Base-by-base conservation (phyloP, 2,113 vertebrate species). In the Zosterops japonicus region DNA sequence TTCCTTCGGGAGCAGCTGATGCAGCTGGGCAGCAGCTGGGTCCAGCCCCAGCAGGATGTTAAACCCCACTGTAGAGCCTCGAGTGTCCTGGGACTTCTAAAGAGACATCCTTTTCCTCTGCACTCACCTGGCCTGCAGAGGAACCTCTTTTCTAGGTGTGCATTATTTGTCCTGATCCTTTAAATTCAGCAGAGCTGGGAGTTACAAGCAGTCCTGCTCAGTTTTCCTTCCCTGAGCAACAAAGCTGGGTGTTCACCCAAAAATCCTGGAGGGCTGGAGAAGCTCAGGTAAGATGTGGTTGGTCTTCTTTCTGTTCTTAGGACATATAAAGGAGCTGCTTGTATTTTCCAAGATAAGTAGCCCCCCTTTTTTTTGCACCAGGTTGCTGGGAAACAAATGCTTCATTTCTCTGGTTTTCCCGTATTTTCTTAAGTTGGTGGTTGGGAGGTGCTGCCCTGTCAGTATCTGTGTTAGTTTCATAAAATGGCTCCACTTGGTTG, bases 1-100 rank as follows among this genome's bases (percentile, higher is more conserved):
- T 92, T 94, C 85, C 94, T 94, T 95, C 0, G 6, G 94, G 95
- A 96, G 86, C 80, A 86, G 90, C 79, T 89, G 67, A 69, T 78
- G 76, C 95, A 96, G 95, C 95, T 95, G 96, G 92, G 90, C 14
- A 94, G 76, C 96, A 97, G 96, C 95, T 96, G 95, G 69, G 65
- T 33, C 56, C 65, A 75, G 55, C 55, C 68, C 64, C 87, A 83
- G 83, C 61, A 90, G 53, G 72, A 77, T 70, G 49, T 53, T 61
- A 64, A 90, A 78, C 50, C 41, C 36, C 7, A 1, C 49, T 63
- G 59, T 25, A 47, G 53, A 87, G 57, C 42, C 78, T 50, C 50
- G 33, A 85, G 47, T 12, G 28, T 35, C 47, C 44, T 31, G 20
- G 39, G 52, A 82, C 59, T 84, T 21, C 53, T 57, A 33, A 70